These are phyloP conservation scores for Montipora foliosa DNA, from an alignment of 64 coral and sea anemone species.

Conservation along the genomic window DNA sequence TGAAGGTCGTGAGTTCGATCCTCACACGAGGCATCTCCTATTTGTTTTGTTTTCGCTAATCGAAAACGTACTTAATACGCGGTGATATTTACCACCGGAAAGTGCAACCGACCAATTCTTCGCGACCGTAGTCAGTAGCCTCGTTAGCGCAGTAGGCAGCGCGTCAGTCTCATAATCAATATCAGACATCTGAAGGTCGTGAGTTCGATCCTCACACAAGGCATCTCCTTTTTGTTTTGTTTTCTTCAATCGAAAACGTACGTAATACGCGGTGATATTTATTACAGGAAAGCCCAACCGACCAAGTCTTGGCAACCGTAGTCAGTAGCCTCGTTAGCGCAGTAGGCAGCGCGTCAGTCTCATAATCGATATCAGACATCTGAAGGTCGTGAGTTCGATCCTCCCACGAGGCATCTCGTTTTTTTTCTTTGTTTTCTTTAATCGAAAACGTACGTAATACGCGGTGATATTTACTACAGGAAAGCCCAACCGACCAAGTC, in stretches of 20 bases:
- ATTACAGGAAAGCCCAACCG: too few relatives aligned
- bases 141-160: constrained; percentile 89
- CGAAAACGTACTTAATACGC: too few relatives aligned
- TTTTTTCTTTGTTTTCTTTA: neutral
- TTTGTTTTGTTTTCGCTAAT: too few relatives aligned
- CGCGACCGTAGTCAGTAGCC: neutral
- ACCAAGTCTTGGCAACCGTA: too few relatives aligned
- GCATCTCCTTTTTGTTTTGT: neutral
- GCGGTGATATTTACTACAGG: too few relatives aligned
- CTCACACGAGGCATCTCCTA: constrained; percentile 69
- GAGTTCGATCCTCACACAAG: constrained; percentile 87
- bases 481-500: too few relatives aligned
- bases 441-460: neutral
- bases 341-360: constrained; percentile 92
- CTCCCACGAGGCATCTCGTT: constrained; percentile 65
- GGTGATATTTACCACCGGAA: too few relatives aligned
- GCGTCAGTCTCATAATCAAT: constrained; percentile 85
- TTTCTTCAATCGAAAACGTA: too few relatives aligned
- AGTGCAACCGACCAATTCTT: too few relatives aligned
- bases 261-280: too few relatives aligned
- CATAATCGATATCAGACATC: constrained; percentile 52
- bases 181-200: constrained; percentile 73
- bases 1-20: constrained; percentile 90
- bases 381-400: constrained; percentile 90
- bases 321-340: constrained; percentile 65